Base-by-base conservation (phyloP, 2,888 invertebrate species). In the Celastrina argiolus region DNA sequence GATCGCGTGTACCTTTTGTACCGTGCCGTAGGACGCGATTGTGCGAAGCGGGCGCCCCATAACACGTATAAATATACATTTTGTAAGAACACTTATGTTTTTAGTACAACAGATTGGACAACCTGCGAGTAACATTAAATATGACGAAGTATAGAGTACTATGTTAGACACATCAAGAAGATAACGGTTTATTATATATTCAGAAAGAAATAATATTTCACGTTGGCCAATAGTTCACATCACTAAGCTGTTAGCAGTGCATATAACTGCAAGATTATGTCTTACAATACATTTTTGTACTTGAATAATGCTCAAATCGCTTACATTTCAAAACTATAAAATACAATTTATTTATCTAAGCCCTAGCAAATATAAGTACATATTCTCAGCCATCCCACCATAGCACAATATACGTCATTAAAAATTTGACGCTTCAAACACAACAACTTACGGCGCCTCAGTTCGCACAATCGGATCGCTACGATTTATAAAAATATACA, bases 1-100 rank as follows among this genome's bases (percentile, higher is more conserved):
- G 58, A 36, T 36, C 36, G 66, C 59, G 42, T 86, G 87, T 87
- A 86, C 87, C 74, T 78, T 88, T 88, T 87, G 88, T 88, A 88
- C 88, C 86, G 79, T 79, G 10, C n/a, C 76, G 75, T 73, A 71
- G 85, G 74, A 72, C 82, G 81, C 81, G 82, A 79, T 79, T 76
- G 74, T 72, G 74, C 79, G 78, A 81, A 81, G 80, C 75, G 74
- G 68, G 63, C 67, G 26, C 65, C 51, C 8, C 36, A 26, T 65
- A 56, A 65, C 39, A 39, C 42, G 26, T 22, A 39, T 56, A 65
- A 65, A 28, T 56, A 51, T 10, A 65, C 26, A 31, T 18, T 61
- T 61, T 22, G 18, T 61, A 22, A 36, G 36, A 59, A 59, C 51
- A 51, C 51, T 51, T 51, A 51, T 36, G 2, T 12, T 6, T 51